Percentiles rank a stretch among this genome's conserved stretches.
Conservation (phyloP, 2,888 invertebrate species). For the Athrips mouffetella region DNA sequence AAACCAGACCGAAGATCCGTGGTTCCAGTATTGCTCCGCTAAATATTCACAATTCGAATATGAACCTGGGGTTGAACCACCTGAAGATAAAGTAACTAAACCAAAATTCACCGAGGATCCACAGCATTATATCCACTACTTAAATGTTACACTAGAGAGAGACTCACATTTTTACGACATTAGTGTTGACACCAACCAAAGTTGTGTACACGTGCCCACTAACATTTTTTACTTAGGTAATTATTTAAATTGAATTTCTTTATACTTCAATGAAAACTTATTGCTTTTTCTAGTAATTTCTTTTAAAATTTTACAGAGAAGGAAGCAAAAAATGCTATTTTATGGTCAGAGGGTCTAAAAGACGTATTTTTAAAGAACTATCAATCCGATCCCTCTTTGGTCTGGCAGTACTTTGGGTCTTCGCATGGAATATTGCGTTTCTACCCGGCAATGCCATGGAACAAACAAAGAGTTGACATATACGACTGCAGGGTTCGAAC, state of each 20-base stretch:
- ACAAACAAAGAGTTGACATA: conserved; percentile 76
- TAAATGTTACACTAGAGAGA: conserved; percentile 79
- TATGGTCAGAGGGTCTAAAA: conserved; percentile 94
- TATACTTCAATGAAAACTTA: neutral
- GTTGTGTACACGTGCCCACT: conserved; percentile 95
- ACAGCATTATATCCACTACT: conserved; percentile 67
- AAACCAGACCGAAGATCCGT: conserved; percentile 45
- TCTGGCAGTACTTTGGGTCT: conserved; percentile 99
- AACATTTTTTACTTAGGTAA: conserved; percentile 92
- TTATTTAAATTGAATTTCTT: neutral
- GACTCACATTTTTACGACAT: conserved; percentile 92
- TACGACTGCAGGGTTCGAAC: conserved; percentile 95
- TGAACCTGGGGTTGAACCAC: conserved; percentile 34
- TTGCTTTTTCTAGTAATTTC: neutral
- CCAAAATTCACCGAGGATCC: conserved; percentile 55
- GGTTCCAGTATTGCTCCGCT: conserved; percentile 86
- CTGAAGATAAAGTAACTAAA: conserved; percentile 16
- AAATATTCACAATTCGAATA: conserved; percentile 82
- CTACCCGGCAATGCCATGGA: conserved; percentile 91
- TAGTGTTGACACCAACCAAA: conserved; percentile 86
- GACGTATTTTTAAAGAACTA: conserved; percentile 91
- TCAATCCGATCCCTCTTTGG: conserved; percentile 90
- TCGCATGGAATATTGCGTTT: conserved; percentile 94
- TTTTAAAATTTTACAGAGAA: conserved; percentile 49
- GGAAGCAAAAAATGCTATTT: conserved; percentile 75